These are phyloP conservation scores for Diadema setosum DNA, from an alignment of 35 echinoderm and acorn worm species.

Conservation along the genomic window DNA sequence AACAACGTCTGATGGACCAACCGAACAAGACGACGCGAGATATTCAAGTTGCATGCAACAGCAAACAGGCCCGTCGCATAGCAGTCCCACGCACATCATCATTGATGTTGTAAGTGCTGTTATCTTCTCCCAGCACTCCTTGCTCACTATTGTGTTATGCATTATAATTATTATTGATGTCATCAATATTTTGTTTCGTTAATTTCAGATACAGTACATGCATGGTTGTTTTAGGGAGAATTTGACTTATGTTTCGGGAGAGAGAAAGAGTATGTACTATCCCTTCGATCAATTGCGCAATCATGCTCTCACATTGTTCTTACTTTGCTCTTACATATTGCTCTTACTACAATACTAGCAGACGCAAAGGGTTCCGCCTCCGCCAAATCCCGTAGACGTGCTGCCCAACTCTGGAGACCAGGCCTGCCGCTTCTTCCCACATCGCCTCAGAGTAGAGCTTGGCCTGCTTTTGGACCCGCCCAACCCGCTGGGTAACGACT, in stretches of 20 bases:
- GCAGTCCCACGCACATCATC: too few relatives aligned
- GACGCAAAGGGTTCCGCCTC: not conserved
- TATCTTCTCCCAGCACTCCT: too few relatives aligned
- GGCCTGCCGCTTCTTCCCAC: not conserved
- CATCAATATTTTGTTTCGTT: too few relatives aligned
- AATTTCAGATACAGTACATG: not conserved
- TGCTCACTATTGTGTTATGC: too few relatives aligned
- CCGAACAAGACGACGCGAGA: too few relatives aligned
- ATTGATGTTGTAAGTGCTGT: too few relatives aligned
- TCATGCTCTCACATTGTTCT: not conserved
- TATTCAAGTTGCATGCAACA: too few relatives aligned
- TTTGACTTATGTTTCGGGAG: not conserved
- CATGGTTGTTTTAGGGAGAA: not conserved
- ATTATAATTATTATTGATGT: too few relatives aligned
- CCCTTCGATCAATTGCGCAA: not conserved
- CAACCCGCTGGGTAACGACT: slow-evolving; percentile 63
- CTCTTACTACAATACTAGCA: too few relatives aligned
- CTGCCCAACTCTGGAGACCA: not conserved
- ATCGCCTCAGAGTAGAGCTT: not conserved
- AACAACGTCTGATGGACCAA: too few relatives aligned
- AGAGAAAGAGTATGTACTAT: not conserved
- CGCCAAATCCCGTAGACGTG: not conserved
- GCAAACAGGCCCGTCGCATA: too few relatives aligned
- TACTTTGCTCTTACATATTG: not conserved
- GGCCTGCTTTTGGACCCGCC: slow-evolving; percentile 50